These are phyloP conservation scores for Tillus elongatus DNA, from an alignment of 2,888 invertebrate species.

Conservation along the genomic window DNA sequence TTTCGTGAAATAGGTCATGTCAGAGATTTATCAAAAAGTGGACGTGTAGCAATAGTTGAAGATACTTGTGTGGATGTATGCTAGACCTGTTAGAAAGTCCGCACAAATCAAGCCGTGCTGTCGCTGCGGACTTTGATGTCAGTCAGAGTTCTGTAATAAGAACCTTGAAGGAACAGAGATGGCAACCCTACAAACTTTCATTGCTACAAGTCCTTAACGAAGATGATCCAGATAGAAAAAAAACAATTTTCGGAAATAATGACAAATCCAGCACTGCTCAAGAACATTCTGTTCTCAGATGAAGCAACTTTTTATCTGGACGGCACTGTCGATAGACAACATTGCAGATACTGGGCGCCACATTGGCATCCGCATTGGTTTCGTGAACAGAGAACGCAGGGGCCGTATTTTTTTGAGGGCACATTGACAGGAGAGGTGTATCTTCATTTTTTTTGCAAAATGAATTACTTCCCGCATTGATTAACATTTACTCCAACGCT, in stretches of 20 bases:
- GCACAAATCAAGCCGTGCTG: neutral
- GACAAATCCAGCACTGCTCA: neutral
- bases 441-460: too few species aligned
- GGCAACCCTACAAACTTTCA: slow-evolving; percentile 1
- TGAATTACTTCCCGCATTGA: too few species aligned
- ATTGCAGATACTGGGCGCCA: slow-evolving; percentile 2
- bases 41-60: neutral
- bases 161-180: neutral
- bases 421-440: too few species aligned
- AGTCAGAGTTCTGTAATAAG: slow-evolving; percentile 1
- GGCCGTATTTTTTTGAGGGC: too few species aligned
- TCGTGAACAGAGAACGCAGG: slow-evolving; percentile 4
- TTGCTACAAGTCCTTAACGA: neutral
- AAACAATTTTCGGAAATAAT: neutral
- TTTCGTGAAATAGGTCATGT: neutral
- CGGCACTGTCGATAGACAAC: slow-evolving; percentile 2
- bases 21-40: slow-evolving; percentile 2
- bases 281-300: neutral
- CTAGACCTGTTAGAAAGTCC: slow-evolving; percentile 1
- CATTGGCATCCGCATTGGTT: slow-evolving; percentile 1
- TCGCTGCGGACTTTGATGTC: neutral
- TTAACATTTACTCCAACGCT: too few species aligned
- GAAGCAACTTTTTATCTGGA: slow-evolving; percentile 2
- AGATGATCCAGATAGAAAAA: slow-evolving; percentile 2
- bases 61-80: too few species aligned